A percentile compares a stretch with the other conserved stretches of the same genome.
Evolutionary conservation across 2,888 invertebrate genomes (phyloP).

Genomic region (Eupithecia pulchellata): DNA sequence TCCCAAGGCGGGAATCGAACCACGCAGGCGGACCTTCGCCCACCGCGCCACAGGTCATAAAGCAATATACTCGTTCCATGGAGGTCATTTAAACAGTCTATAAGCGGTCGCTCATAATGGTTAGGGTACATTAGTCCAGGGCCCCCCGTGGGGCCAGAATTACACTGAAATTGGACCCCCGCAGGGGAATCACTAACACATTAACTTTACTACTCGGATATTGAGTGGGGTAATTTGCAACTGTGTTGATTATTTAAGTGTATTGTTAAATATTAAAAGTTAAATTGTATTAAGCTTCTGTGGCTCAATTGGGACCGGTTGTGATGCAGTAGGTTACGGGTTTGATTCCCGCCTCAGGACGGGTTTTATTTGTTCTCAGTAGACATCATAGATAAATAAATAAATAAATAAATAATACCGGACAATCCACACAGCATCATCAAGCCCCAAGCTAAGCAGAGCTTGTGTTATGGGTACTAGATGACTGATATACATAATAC

Average conservation of each 20-base stretch:
- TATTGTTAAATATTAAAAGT: slow-evolving; percentile 1
- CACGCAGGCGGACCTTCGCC: too few relatives aligned
- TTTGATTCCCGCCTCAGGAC: neutral
- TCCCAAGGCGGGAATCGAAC: too few relatives aligned
- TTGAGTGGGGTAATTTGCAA: slow-evolving; percentile 70
- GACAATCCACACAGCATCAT: too few relatives aligned
- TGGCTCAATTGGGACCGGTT: neutral
- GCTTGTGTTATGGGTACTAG: too few relatives aligned
- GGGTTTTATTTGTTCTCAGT: too few relatives aligned
- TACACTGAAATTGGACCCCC: slow-evolving; percentile 71
- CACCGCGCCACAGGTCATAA: too few relatives aligned
- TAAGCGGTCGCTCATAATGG: slow-evolving; percentile 46
- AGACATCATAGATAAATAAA: too few relatives aligned
- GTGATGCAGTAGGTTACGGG: neutral
- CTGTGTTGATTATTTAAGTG: slow-evolving; percentile 36
- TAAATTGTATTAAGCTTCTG: neutral
- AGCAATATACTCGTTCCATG: neutral
- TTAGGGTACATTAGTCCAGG: slow-evolving; percentile 60
- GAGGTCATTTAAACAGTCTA: slow-evolving; percentile 36
- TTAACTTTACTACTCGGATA: slow-evolving; percentile 68
- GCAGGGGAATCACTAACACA: slow-evolving; percentile 67
- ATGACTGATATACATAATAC: too few relatives aligned
- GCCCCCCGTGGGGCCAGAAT: slow-evolving; percentile 63
- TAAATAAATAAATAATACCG: too few relatives aligned
- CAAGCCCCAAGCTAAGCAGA: too few relatives aligned